Base-by-base conservation (phyloP, 1,140 invertebrate genomes). In the Ganaspis sp. region DNA sequence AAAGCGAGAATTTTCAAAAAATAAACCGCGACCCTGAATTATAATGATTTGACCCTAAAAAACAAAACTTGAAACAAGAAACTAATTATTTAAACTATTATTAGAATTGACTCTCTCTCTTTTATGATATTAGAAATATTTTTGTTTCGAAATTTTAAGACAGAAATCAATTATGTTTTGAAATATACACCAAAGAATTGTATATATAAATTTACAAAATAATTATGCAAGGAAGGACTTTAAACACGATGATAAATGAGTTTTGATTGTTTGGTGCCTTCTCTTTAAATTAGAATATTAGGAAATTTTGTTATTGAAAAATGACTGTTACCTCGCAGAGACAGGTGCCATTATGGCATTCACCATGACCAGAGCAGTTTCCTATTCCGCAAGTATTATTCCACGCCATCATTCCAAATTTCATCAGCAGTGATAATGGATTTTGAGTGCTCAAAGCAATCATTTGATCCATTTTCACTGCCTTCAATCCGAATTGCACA, bases 271-370 rank as follows among this genome's bases (percentile, higher is more conserved):
- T 45, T 49, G n/a, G 8, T 17, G 5, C 8, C 5, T n/a, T n/a
- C 17, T 0, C 45, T 49, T 49, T 49, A 15, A 17, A 49, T 34
- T 34, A 34, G 29, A 34, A 34, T 49, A 49, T 49, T 17, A 17
- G 45, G 45, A n/a, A 94, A 94, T 82, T 86, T 94, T 94, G 75
- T 92, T 93, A 53, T 92, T 92, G n/a, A 34, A 15, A n/a, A 23
- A 64, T 12, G 17, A 58, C 26, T 72, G 93, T 93, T 86, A 98
- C 97, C 92, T 97, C 96, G 89, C 97, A 98, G 76, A 97, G 92
- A 87, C 97, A 98, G 40, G 96, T 96, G 53, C 97, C 96, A 89
- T 98, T 96, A 79, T 96, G 93, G 89, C 97, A 98, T 90, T 97
- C 96, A 9, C 97, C 97, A 77, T 96, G 95, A n/a, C 96, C 96